phyloP scores from a whole-genome alignment of 2,888 invertebrate species.

The Morpho achilles region DNA sequence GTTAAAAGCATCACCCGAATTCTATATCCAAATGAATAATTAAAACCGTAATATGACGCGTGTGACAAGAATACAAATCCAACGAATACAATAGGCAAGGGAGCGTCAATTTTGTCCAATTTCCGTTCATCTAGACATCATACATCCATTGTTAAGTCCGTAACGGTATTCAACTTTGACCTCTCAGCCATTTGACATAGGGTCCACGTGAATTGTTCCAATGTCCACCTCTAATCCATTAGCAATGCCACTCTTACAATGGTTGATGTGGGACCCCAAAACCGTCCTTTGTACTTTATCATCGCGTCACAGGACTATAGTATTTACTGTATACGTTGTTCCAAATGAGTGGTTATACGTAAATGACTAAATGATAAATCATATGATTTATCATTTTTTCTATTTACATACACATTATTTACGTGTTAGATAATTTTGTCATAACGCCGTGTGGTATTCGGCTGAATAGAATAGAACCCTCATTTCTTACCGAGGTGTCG shows the following conservation, averaged over 20 bases:
- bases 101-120: slow-evolving; percentile 42
- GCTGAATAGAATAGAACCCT: no score
- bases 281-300: slow-evolving; percentile 30
- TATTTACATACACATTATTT: no score
- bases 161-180: slow-evolving; percentile 8
- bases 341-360: neutral
- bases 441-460: no score
- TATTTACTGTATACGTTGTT: slow-evolving; percentile 8
- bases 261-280: slow-evolving; percentile 28
- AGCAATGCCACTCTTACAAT: slow-evolving; percentile 66
- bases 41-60: slow-evolving; percentile 23
- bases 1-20: slow-evolving; percentile 10
- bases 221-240: slow-evolving; percentile 67
- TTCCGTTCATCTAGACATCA: slow-evolving; percentile 33
- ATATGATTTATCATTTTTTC: no score
- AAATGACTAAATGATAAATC: neutral
- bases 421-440: no score
- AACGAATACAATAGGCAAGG: slow-evolving; percentile 27
- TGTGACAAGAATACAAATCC: slow-evolving; percentile 27
- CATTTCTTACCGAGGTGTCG: no score
- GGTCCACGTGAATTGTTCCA: slow-evolving; percentile 1
- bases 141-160: slow-evolving; percentile 19
- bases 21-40: slow-evolving; percentile 18
- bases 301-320: slow-evolving; percentile 23
- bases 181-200: slow-evolving; percentile 5